A percentile compares a stretch with the other conserved stretches of the same genome.
phyloP scores from a whole-genome alignment of 2,113 vertebrate species.

The Glaucomys volans region DNA sequence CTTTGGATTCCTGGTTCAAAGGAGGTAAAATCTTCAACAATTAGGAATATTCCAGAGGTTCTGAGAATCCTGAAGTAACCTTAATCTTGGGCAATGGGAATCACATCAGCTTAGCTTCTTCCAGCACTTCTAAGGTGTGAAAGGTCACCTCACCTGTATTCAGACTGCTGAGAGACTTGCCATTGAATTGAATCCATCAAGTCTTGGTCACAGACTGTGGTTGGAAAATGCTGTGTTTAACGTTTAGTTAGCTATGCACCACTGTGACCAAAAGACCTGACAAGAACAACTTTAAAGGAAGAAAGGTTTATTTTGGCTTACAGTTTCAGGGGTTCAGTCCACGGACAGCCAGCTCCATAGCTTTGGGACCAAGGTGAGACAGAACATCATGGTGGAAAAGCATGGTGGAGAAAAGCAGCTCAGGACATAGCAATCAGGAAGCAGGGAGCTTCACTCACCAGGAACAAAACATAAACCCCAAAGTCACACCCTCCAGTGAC shows the following conservation, averaged over 20 bases:
- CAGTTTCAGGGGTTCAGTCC: too few relatives aligned
- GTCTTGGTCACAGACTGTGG: background rate
- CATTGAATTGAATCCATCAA: background rate
- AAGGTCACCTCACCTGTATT: background rate
- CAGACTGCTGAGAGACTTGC: background rate
- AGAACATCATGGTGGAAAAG: too few relatives aligned
- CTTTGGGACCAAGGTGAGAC: too few relatives aligned
- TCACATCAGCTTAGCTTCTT: background rate
- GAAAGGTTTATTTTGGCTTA: too few relatives aligned
- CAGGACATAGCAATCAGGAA: too few relatives aligned
- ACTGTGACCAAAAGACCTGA: too few relatives aligned
- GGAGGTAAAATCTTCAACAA: background rate
- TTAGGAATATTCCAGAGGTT: background rate
- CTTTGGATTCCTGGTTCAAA: background rate
- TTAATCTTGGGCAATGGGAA: background rate
- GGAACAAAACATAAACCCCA: too few relatives aligned
- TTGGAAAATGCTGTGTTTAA: background rate
- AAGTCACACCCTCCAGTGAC: too few relatives aligned
- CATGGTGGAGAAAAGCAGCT: too few relatives aligned
- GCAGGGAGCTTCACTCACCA: too few relatives aligned
- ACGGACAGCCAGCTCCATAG: too few relatives aligned
- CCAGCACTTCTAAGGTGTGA: background rate
- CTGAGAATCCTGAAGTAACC: background rate
- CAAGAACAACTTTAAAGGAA: too few relatives aligned
- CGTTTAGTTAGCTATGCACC: background rate